phyloP scores from a whole-genome alignment of 2,113 vertebrate genomes.

The Steatornis caripensis region DNA sequence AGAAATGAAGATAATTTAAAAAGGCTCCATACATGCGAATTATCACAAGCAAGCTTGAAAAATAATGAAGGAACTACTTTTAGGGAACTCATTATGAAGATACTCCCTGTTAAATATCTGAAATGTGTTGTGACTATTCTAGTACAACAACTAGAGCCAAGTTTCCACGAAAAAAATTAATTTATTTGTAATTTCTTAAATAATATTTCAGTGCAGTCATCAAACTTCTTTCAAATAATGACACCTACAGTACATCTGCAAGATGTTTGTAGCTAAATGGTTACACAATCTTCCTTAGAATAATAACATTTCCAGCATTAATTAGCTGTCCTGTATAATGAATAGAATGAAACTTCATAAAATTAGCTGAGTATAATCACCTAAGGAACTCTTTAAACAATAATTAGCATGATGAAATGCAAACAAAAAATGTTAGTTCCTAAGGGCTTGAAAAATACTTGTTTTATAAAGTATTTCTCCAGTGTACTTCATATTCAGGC shows the following conservation, averaged over 20 bases:
- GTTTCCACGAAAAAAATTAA: neutral
- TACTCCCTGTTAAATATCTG: conserved; percentile 43
- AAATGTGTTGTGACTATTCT: conserved; percentile 12
- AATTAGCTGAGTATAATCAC: conserved; percentile 48
- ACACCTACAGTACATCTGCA: conserved; percentile 17
- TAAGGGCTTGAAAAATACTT: conserved; percentile 45
- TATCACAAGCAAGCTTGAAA: conserved; percentile 37
- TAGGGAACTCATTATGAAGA: conserved; percentile 29
- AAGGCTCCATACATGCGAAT: conserved; percentile 54
- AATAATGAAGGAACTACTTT: conserved; percentile 26
- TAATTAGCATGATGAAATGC: conserved; percentile 60
- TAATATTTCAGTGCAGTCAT: conserved; percentile 20
- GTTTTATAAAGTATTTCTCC: conserved; percentile 38
- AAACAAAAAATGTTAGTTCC: conserved; percentile 48
- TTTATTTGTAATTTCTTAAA: conserved; percentile 18
- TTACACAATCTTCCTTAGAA: conserved; percentile 35
- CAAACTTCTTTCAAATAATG: conserved; percentile 64
- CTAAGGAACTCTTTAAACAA: conserved; percentile 58
- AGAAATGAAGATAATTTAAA: conserved; percentile 52
- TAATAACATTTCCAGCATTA: conserved; percentile 51
- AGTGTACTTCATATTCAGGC: neutral
- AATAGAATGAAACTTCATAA: conserved; percentile 50
- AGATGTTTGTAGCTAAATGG: conserved; percentile 11
- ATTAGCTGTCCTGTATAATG: conserved; percentile 66
- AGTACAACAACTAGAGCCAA: neutral